Conservation (phyloP, 2,888 invertebrate genomes). For the Rhagium mordax region DNA sequence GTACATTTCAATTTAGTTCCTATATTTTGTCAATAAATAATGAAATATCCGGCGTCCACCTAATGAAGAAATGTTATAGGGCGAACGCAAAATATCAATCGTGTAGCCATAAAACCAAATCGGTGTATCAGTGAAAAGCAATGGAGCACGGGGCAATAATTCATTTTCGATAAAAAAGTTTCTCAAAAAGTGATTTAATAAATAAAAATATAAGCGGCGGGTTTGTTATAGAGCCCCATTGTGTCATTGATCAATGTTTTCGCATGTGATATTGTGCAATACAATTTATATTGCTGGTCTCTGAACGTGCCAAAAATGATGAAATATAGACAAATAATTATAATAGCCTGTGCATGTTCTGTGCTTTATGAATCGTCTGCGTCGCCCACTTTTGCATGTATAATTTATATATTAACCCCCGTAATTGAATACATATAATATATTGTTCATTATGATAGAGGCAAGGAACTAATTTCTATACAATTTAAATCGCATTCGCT, state of each 20-base stretch:
- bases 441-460: not conserved
- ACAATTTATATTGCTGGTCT: slow-evolving; percentile 58
- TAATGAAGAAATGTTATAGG: not conserved
- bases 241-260: slow-evolving; percentile 63
- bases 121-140: slow-evolving; percentile 9
- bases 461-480: not conserved
- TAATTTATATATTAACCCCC: slow-evolving; percentile 12
- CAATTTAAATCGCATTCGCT: not conserved
- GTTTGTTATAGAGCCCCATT: slow-evolving; percentile 54
- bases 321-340: slow-evolving; percentile 62
- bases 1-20: too few species aligned
- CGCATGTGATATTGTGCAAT: slow-evolving; percentile 61
- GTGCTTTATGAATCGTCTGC: slow-evolving; percentile 44
- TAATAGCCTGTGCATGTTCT: slow-evolving; percentile 49
- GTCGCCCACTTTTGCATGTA: slow-evolving; percentile 27
- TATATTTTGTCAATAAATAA: not conserved
- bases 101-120: slow-evolving; percentile 14
- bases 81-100: not conserved
- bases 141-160: slow-evolving; percentile 15
- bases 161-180: slow-evolving; percentile 25
- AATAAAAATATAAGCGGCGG: slow-evolving; percentile 54
- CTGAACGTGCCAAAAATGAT: slow-evolving; percentile 60
- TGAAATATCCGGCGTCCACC: not conserved
- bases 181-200: slow-evolving; percentile 42
- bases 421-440: not conserved